phyloP scores from a whole-genome alignment of 2,797 vertebrate genomes.

The Darevskia mixta region DNA sequence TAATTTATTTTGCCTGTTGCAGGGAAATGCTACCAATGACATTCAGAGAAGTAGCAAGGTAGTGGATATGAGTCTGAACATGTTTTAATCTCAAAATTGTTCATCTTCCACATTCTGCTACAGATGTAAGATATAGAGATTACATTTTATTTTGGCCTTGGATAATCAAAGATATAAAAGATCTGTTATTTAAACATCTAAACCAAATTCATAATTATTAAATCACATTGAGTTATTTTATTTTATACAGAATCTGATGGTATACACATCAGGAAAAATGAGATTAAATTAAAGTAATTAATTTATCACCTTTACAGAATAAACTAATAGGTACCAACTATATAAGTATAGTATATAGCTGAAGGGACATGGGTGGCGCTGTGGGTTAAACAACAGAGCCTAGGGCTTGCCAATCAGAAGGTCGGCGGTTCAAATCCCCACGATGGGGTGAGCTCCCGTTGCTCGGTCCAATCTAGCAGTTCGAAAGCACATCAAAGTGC shows the following conservation, averaged over 20 bases:
- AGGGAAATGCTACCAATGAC: constrained; percentile 27
- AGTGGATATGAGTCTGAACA: background rate
- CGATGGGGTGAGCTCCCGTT: too few relatives aligned
- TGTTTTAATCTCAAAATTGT: constrained; percentile 44
- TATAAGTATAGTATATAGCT: too few relatives aligned
- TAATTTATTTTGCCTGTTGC: constrained; percentile 44
- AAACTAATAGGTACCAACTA: background rate
- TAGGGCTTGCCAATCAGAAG: too few relatives aligned
- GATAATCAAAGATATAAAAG: background rate
- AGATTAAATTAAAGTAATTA: background rate
- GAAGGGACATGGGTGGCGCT: too few relatives aligned
- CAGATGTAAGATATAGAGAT: constrained; percentile 7
- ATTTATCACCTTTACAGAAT: background rate
- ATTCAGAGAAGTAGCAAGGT: constrained; percentile 40
- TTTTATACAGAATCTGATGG: background rate
- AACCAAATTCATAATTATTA: background rate
- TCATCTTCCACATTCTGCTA: constrained; percentile 24
- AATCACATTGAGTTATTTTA: background rate
- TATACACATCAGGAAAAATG: background rate
- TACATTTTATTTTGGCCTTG: background rate
- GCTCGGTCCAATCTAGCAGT: too few relatives aligned
- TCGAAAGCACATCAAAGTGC: too few relatives aligned
- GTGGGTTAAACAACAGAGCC: too few relatives aligned
- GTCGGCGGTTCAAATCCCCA: too few relatives aligned
- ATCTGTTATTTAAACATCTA: background rate